These are phyloP conservation scores for Salminus brasiliensis DNA, from an alignment of 2,113 vertebrate genomes.

Conservation along the genomic window DNA sequence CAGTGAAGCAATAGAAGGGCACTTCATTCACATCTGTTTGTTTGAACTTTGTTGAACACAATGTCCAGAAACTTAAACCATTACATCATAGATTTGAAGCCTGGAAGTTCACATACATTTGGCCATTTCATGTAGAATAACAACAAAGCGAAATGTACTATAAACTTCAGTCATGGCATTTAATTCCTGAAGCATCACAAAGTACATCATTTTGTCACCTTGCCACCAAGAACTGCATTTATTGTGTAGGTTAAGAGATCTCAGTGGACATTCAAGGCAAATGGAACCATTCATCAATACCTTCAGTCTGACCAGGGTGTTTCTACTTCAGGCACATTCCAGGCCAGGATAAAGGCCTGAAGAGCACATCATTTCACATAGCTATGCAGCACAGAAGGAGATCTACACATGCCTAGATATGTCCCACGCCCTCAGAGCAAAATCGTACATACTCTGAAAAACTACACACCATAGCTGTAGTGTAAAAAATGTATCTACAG, in stretches of 20 bases:
- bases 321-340: background rate
- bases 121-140: too few relatives aligned
- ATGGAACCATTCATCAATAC: background rate
- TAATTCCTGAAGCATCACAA: too few relatives aligned
- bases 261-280: background rate
- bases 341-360: background rate
- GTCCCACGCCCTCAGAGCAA: background rate
- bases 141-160: background rate
- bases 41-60: too few relatives aligned
- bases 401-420: background rate
- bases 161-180: background rate
- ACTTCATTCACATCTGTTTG: too few relatives aligned
- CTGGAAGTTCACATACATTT: too few relatives aligned
- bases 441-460: background rate
- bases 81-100: too few relatives aligned
- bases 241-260: background rate
- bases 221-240: background rate
- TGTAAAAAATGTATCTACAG: slow-evolving; percentile 17
- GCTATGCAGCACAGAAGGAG: background rate
- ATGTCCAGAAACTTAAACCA: too few relatives aligned
- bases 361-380: background rate
- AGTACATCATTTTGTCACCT: background rate
- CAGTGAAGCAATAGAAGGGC: too few relatives aligned
- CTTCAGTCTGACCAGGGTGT: background rate
- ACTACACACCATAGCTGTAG: background rate